Conservation (phyloP, 2,888 invertebrate species). For the Eulithis testata region DNA sequence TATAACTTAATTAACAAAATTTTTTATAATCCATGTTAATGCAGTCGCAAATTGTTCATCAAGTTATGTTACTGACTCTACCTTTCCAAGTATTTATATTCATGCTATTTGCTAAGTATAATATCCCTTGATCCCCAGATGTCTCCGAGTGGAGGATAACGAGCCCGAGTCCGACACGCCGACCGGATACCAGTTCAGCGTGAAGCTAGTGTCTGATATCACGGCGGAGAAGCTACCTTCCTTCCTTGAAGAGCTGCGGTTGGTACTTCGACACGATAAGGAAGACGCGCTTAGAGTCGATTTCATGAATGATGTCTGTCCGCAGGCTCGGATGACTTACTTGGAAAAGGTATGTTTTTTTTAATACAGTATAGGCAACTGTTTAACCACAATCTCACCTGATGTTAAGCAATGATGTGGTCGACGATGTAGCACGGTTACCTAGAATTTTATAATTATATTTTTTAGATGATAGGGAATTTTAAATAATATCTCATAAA, state of each 20-base stretch:
- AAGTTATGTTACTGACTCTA: too few species aligned
- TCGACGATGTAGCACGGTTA: too few species aligned
- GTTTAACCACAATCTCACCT: too few species aligned
- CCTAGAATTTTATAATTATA: too few species aligned
- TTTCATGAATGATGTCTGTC: conserved; percentile 75
- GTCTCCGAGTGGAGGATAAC: conserved; percentile 79
- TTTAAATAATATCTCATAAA: too few species aligned
- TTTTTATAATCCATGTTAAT: too few species aligned
- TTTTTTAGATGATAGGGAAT: too few species aligned
- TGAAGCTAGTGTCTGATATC: conserved; percentile 74
- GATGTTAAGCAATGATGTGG: too few species aligned
- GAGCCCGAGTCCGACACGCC: conserved; percentile 56
- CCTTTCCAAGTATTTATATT: too few species aligned
- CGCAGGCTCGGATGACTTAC: conserved; percentile 78
- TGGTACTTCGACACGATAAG: conserved; percentile 48
- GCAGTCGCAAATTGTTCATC: too few species aligned
- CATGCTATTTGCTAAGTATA: background rate
- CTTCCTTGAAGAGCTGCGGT: conserved; percentile 66
- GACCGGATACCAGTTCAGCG: conserved; percentile 80
- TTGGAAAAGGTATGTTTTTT: conserved; percentile 85
- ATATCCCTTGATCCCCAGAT: conserved; percentile 57
- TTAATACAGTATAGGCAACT: too few species aligned
- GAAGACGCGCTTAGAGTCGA: conserved; percentile 61
- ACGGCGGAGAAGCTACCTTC: conserved; percentile 55
- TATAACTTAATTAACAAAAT: too few species aligned